Evolutionary conservation across 2,888 invertebrate genomes (phyloP).

Genomic region (Mechanitis messenoides): DNA sequence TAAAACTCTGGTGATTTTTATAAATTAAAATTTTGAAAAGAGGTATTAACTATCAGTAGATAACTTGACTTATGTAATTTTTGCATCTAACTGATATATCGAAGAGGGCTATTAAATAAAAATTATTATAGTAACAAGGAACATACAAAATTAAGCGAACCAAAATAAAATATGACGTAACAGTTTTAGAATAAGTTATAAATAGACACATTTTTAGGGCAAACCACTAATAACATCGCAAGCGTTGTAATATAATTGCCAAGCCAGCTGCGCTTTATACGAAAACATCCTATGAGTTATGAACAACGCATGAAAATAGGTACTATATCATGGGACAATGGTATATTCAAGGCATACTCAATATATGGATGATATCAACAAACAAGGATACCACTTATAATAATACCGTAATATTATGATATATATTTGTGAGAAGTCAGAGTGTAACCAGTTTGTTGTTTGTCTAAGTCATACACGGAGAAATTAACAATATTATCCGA

Average conservation of each 20-base stretch:
- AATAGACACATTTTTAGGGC: neutral
- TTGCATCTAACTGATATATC: too few relatives aligned
- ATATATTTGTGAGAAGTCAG: neutral
- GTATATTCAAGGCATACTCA: slow-evolving; percentile 1
- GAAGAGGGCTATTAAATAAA: neutral
- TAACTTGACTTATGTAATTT: too few relatives aligned
- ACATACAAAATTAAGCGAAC: neutral
- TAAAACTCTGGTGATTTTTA: too few relatives aligned
- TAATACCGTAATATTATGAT: neutral
- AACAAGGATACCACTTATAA: neutral
- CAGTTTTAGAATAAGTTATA: neutral
- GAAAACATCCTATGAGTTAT: slow-evolving; percentile 65
- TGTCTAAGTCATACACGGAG: too few relatives aligned
- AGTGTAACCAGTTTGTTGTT: too few relatives aligned
- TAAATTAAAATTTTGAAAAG: too few relatives aligned
- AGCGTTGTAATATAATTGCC: slow-evolving; percentile 37
- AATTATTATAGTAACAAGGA: neutral
- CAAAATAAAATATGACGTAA: too few relatives aligned
- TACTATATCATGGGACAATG: slow-evolving; percentile 40
- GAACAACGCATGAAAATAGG: slow-evolving; percentile 39
- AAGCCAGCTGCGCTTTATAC: slow-evolving; percentile 63
- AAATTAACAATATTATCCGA: too few relatives aligned
- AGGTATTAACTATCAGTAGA: too few relatives aligned
- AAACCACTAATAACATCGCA: slow-evolving; percentile 9
- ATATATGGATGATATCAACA: slow-evolving; percentile 24